Conservation (phyloP, 2,113 vertebrate genomes). For the Rynchops niger region DNA sequence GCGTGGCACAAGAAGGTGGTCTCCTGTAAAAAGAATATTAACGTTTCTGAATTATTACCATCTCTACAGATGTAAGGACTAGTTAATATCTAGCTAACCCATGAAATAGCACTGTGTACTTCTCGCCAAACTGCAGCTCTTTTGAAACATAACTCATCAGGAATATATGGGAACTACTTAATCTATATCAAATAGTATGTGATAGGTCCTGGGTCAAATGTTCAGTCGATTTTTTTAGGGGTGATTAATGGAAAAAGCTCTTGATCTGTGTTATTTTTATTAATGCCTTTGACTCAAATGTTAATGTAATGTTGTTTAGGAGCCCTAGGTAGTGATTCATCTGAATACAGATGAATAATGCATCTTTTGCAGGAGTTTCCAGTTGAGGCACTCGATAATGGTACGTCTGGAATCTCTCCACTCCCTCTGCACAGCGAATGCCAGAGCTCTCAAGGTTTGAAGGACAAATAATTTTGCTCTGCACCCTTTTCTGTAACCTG, state of each 20-base stretch:
- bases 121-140: background rate
- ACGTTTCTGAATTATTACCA: background rate
- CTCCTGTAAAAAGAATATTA: background rate
- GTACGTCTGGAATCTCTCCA: conserved; percentile 28
- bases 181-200: background rate
- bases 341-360: background rate
- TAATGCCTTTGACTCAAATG: background rate
- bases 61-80: background rate
- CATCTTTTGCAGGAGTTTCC: conserved; percentile 18
- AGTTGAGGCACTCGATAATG: background rate
- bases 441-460: background rate
- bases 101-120: background rate
- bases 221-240: background rate
- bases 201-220: background rate
- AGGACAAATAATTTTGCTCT: conserved; percentile 2
- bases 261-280: background rate
- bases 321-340: background rate
- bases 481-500: background rate
- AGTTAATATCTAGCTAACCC: background rate
- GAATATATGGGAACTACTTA: background rate
- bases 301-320: background rate
- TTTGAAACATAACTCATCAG: background rate
- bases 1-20: background rate
- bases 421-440: background rate
- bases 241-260: background rate